Evolutionary conservation across 2,888 invertebrate species (phyloP).

Genomic region (Phaedon cochleariae): DNA sequence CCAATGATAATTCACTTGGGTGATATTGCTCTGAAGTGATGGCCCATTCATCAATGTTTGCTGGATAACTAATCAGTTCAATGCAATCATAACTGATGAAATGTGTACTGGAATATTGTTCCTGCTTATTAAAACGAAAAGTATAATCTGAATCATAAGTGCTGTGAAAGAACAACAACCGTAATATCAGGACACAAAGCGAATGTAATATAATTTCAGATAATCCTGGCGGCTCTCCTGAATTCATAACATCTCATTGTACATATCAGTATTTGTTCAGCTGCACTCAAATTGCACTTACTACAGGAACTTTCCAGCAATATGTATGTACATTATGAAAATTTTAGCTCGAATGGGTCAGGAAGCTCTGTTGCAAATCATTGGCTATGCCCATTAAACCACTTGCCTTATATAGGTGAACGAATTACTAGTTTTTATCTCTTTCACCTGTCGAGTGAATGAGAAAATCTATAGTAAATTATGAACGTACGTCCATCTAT

Average conservation of each 20-base stretch:
- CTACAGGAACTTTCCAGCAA: not conserved
- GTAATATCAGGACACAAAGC: not conserved
- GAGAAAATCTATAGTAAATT: too few species aligned
- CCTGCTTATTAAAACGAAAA: not conserved
- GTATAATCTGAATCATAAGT: not conserved
- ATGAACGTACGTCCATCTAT: too few species aligned
- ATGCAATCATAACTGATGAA: too few species aligned
- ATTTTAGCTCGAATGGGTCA: not conserved
- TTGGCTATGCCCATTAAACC: too few species aligned
- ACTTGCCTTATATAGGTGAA: too few species aligned
- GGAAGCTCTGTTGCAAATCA: not conserved
- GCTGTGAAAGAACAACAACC: not conserved
- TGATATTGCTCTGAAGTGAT: too few species aligned
- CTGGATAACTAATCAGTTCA: too few species aligned
- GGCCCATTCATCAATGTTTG: too few species aligned
- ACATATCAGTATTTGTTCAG: constrained; percentile 1
- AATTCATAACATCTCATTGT: not conserved
- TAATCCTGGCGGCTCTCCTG: not conserved
- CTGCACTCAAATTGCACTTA: not conserved
- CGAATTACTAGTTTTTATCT: too few species aligned
- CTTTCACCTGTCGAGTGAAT: too few species aligned
- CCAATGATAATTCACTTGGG: too few species aligned
- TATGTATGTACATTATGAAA: constrained; percentile 1
- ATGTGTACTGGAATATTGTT: too few species aligned
- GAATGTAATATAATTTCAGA: not conserved